A percentile compares a stretch with the other conserved stretches of the same genome.
Conservation (phyloP, 92 coral and sea anemone genomes). For the Zoanthus solanderi region DNA sequence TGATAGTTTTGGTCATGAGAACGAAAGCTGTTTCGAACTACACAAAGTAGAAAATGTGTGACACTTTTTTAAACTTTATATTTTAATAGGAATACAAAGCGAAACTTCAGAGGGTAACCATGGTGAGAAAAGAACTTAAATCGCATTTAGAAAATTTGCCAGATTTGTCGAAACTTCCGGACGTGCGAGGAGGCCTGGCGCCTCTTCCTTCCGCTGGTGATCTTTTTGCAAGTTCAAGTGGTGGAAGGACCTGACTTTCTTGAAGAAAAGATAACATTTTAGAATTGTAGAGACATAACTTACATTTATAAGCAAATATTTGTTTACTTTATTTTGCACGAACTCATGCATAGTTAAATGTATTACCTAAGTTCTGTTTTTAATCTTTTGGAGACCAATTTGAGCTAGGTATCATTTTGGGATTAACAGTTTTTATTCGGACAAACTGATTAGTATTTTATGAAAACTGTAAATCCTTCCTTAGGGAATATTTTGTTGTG, state of each 20-base stretch:
- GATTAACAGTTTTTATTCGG: no score
- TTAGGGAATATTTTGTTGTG: no score
- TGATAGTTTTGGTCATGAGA: not conserved
- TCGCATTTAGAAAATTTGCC: constrained; percentile 98
- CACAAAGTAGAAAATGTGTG: not conserved
- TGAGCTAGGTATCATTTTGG: no score
- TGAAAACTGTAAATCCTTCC: no score
- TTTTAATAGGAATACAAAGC: constrained; percentile 84
- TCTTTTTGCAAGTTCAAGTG: constrained; percentile 82
- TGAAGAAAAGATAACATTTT: not conserved
- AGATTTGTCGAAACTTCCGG: constrained; percentile 95
- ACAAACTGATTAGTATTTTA: no score
- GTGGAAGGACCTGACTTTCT: constrained; percentile 68
- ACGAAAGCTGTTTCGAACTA: no score
- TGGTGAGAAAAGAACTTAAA: constrained; percentile 94
- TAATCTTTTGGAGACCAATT: no score
- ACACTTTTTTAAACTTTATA: not conserved
- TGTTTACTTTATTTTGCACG: no score
- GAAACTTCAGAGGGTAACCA: constrained; percentile 91
- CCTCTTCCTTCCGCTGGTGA: constrained; percentile 99
- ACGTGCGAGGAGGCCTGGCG: constrained; percentile 91
- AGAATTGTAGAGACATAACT: not conserved
- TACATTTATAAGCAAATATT: no score
- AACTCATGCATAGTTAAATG: no score
- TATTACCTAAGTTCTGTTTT: no score